Base-by-base conservation (phyloP, 2,888 invertebrate species). In the Linnaemya tessellans region DNA sequence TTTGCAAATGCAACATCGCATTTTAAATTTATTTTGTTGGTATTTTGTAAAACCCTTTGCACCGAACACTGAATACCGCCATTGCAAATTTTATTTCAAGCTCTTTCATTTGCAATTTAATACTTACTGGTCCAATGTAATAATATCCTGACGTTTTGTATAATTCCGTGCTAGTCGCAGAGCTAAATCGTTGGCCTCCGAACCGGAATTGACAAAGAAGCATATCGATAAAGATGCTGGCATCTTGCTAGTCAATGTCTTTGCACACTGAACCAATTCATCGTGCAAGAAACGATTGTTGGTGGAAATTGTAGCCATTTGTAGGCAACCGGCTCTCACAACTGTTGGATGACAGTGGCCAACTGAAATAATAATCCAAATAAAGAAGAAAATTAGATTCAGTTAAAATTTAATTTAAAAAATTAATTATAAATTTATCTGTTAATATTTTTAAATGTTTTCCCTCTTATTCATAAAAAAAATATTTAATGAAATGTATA, bases 141-240 rank as follows among this genome's bases (percentile, higher is more conserved):
- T 96, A 88, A 98, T 94, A 92, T 99, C 98, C 89, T 95, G 95
- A 87, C 96, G 95, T 89, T 96, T 96, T 1, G 99, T 99, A 92
- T 98, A 97, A 75, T 97, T 96, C 85, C 96, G 94, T 0, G 99
- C 98, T 84, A 99, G 93, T 83, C 99, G 95, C 54, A 99, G 92
- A 0, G 99, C 99, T 88, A 99, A 94, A 93, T 99, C 99, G 92
- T 99, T 99, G 10, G 99, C 99, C 93, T 99, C 99, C 8, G 99
- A 99, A 11, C 99, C 99, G 0, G 99, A 99, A 93, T 99, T 99
- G 77, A 98, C 98, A 91, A 99, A 96, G 93, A 97, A 99, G 90
- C 98, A 98, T 5, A 98, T 97, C 20, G 97, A 97, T 49, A 99
- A 93, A 78, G 96, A 95, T 0, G 89, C 87, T 0, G 99, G 99